Evolutionary conservation across 2,888 invertebrate genomes (phyloP), one percentile per base, ranked within the genome.

Genomic region (Metalampra italica): DNA sequence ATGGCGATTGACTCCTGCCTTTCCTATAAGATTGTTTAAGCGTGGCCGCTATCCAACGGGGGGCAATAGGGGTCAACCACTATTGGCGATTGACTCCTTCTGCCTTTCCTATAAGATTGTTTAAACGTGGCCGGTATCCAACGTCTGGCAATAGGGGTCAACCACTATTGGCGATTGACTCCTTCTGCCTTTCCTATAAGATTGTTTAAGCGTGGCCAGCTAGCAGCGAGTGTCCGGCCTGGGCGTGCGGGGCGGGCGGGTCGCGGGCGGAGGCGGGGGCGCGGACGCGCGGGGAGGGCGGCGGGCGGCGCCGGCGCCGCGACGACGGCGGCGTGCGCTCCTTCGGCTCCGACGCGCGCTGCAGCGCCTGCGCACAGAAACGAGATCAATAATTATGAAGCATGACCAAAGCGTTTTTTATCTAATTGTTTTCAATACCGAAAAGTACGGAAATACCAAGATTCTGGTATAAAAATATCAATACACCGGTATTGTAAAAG

Each of bases 291-390:
- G 46, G 30, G 39, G 48, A 60, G 69, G 64, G 41, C 65, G 67
- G 34, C 14, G 65, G 61, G 53, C 60, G 65, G 49, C 72, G 72
- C 2, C 61, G 53, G 40, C 70, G 74, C 0, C 79, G 76, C 1
- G 82, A 77, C 0, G 83, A 72, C 0, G 85, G 85, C 34, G 87
- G 86, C 0, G 87, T 86, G 13, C 86, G 76, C 58, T 83, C 86
- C 53, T 82, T 82, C 30, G 60, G 64, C 51, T 85, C 86, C 0
- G 70, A 53, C 15, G 72, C 74, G 0, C 77, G 75, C 41, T 76
- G 75, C 29, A 80, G 50, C 0, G 76, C 71, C 87, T 87, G 71
- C 0, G 51, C 9, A 49, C 3, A 40, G 4, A 43, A 36, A 14
- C 3, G 2, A 22, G 22, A 3, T 22, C 5, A 22, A 22, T 22